Base-by-base conservation (phyloP, 1,140 invertebrate species). In the Sitodiplosis mosellana region DNA sequence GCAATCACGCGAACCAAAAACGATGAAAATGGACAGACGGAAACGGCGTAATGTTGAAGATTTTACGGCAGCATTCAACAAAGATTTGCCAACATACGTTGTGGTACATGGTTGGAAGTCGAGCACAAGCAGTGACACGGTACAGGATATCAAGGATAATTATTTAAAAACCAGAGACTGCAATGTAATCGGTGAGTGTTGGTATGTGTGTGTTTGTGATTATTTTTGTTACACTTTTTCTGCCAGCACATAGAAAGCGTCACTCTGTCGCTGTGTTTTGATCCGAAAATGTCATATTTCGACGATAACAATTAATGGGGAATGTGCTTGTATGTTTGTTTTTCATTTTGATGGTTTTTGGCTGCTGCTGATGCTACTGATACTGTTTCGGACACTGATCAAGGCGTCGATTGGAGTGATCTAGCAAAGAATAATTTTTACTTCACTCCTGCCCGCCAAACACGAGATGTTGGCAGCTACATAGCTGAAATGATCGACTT, bases 21-120 rank as follows among this genome's bases (percentile, higher is more conserved):
- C 55, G 43, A 62, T 66, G 47, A 52, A 64, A 36, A 53, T 57
- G 4, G 42, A 53, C n/a, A 54, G 56, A 43, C n/a, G 18, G 18
- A 17, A 18, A 43, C 10, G 18, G 10, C 10, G 17, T 5, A 11
- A 6, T 40, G 17, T 43, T 4, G 41, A 43, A 19, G 41, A 43
- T 5, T 37, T 53, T 69, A n/a, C 52, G 68, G 70, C 1, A 54
- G 66, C 45, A 77, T 81, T 21, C 51, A 68, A 78, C 49, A 53
- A 69, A 8, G 64, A 63, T 1, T 72, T 70, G 49, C 63, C 69
- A 40, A 74, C 77, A 2, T 78, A 74, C 58, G 69, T 82, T 18
- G 62, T 86, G 27, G 77, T 79, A 19, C 85, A 90, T 55, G 85
- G 85, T 1, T 89, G 76, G 76, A 68, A 75, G 51, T 77, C 76